Evolutionary conservation across 1,140 invertebrate genomes (phyloP), one percentile per base, ranked within the genome.

Genomic region (Drosophila parabipectinata): DNA sequence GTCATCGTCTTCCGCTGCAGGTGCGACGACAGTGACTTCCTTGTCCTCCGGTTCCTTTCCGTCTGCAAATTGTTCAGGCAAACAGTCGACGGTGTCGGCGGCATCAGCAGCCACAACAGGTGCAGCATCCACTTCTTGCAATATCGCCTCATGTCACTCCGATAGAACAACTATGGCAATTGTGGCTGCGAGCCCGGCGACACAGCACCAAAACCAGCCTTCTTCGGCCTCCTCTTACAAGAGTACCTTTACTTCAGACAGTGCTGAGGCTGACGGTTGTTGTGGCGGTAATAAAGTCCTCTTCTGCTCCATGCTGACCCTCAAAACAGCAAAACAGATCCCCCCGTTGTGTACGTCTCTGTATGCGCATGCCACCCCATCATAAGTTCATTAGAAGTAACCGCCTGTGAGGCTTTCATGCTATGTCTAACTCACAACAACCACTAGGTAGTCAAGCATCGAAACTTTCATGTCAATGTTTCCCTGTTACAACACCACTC

Each of bases 261-360:
- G 30, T 78, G 55, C 30, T 39, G 59, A 58, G 67, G 72, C 60
- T 77, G 74, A 69, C 57, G 72, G 81, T 71, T 82, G 79, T 77
- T 73, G 81, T 71, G 68, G 79, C 66, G 79, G 81, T 82, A 83
- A 73, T 78, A 78, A 72, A 72, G 60, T 47, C 71, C 67, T 76
- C 48, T 51, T 56, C 62, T 76, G 72, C 55, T 61, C 61, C 21
- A 30, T 44, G 59, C 45, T 69, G 41, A 18, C 63, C 52, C 14
- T 63, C 50, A 61, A 41, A 62, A 64, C 47, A 74, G 37, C 66
- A 32, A 48, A 8, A 53, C 44, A 74, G 53, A 74, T 51, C 32
- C 45, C 52, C 67, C 21, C 44, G 30, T 68, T 39, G 32, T 72
- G 52, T 71, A 26, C 69, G 66, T 72, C 52, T 72, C 34, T 50